Evolutionary conservation across 1,140 invertebrate genomes (phyloP).

Genomic region (Glomeris maerens): DNA sequence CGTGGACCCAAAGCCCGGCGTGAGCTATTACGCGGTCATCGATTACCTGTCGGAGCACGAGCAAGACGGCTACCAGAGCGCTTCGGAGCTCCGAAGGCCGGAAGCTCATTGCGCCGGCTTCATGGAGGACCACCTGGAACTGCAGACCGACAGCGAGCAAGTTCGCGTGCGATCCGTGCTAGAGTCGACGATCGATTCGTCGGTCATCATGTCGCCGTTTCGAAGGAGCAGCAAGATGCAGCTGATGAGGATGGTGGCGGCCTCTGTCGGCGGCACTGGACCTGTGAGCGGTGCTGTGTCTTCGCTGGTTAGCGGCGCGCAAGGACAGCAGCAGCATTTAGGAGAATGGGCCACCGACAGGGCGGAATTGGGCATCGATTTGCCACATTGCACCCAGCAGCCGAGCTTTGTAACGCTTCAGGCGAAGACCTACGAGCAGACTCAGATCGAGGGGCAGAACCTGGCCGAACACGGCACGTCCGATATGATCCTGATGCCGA

Average conservation of each 20-base stretch:
- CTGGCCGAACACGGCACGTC: constrained; percentile 1
- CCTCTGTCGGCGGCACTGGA: not conserved
- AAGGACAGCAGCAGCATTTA: too few relatives aligned
- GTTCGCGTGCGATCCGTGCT: not conserved
- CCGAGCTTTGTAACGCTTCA: constrained; percentile 1
- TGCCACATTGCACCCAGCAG: not conserved
- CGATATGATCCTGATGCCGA: not conserved
- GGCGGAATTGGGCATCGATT: not conserved
- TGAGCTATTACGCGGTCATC: constrained; percentile 11
- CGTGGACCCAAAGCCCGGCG: constrained; percentile 3
- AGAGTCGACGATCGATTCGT: constrained; percentile 6
- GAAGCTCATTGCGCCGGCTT: constrained; percentile 4
- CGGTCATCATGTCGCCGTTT: constrained; percentile 5
- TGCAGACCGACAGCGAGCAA: not conserved
- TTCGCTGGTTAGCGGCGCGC: too few relatives aligned
- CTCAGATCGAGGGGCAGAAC: not conserved
- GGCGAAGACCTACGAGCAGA: constrained; percentile 1
- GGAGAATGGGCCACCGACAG: not conserved
- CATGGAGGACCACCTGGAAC: constrained; percentile 13
- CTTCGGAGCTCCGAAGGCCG: not conserved
- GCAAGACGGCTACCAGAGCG: constrained; percentile 7
- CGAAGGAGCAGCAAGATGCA: not conserved
- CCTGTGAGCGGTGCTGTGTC: too few relatives aligned
- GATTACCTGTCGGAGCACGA: constrained; percentile 11
- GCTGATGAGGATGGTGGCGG: not conserved